Conservation (phyloP, 1,140 invertebrate species). For the Macrostomum lignano region DNA sequence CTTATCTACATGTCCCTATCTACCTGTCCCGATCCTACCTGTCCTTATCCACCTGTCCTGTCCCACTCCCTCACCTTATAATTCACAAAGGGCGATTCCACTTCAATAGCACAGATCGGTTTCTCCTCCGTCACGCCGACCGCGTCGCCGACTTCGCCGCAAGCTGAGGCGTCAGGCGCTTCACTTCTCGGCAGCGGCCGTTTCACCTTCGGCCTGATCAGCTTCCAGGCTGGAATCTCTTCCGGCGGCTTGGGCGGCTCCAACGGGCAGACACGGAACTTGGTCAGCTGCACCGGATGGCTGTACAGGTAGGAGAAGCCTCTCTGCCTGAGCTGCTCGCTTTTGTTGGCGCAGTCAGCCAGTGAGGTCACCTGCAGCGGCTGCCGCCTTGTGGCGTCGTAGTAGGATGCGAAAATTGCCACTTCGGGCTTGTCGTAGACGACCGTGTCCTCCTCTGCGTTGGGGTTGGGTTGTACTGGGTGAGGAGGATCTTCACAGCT, state of each 20-base stretch:
- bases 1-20: too few species aligned
- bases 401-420: too few species aligned
- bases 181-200: conserved; percentile 8
- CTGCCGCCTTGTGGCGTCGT: too few species aligned
- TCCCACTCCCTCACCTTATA: too few species aligned
- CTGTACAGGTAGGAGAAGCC: conserved; percentile 17
- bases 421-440: too few species aligned
- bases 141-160: background rate
- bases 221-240: conserved; percentile 24
- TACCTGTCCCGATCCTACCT: too few species aligned
- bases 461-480: too few species aligned
- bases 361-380: too few species aligned
- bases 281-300: conserved; percentile 21
- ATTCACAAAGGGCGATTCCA: conserved; percentile 1
- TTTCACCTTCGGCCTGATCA: conserved; percentile 23
- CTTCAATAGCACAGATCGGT: background rate
- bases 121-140: background rate
- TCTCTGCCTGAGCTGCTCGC: conserved; percentile 20
- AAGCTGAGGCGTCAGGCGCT: background rate
- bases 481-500: too few species aligned
- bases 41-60: too few species aligned
- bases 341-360: conserved; percentile 18
- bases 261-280: conserved; percentile 20
- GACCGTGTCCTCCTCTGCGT: too few species aligned
- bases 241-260: conserved; percentile 20